Base-by-base conservation (phyloP, 2,113 vertebrate genomes). In the Barbus barbus region DNA sequence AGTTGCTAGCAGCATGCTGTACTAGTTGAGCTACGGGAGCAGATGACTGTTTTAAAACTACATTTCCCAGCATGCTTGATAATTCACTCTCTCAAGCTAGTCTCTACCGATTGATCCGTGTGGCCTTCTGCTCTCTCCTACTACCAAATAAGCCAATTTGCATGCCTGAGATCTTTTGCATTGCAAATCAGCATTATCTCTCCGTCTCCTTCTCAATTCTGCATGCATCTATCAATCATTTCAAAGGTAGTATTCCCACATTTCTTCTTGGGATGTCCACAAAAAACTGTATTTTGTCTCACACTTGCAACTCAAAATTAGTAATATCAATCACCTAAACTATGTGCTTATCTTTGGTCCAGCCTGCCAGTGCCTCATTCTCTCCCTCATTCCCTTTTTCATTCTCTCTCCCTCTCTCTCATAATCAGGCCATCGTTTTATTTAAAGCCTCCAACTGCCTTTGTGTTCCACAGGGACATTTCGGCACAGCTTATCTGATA, bases 371-470 rank as follows among this genome's bases (percentile, higher is more conserved):
- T 38, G 38, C 60, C 28, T 76, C 44, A n/a, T 58, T 78, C 83
- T 74, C 56, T 82, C 9, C 9, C 26, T 67, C 26, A 16, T 26
- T 67, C 26, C 46, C 33, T 82, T 58, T 51, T 18, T 56, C 24
- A 51, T 31, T 84, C 58, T 82, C 53, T 84, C 63, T 82, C 28
- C 76, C 12, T 36, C 48, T 26, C 76, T 77, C 20, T 63, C 67
- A 81, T 89, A 95, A 94, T 92, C 92, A 95, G 93, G 94, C 84
- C 93, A 93, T 87, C 9, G 87, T 89, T 95, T 94, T 95, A 94
- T 94, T 94, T 94, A 92, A 94, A 94, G 91, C 88, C 90, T 91
- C 89, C 80, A 92, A 91, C 89, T 93, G 85, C 36, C 72, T 38
- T 63, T 92, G 92, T 92, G 90, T 80, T 90, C 91, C 93, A 91